Evolutionary conservation across 2,797 vertebrate genomes (phyloP), one percentile per base, ranked within the genome.

Genomic region (Anguilla marmorata): DNA sequence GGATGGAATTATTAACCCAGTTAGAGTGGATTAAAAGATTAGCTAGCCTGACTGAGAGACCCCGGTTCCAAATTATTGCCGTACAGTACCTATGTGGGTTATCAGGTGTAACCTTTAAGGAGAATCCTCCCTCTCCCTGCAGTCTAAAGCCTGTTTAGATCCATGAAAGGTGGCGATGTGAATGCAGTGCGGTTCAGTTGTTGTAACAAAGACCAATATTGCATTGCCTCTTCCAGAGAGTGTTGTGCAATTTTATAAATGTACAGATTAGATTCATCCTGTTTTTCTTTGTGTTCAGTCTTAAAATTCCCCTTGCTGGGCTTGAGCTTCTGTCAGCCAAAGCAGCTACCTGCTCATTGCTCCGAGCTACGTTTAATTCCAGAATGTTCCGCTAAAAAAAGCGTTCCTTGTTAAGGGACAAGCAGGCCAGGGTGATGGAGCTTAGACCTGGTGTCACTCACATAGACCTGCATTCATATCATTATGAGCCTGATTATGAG

Each of bases 401-500:
- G 21, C 2, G 21, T 11, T 82, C 50, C 19, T 45, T 9, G 79
- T 48, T 82, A 19, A 24, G 8, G 21, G 45, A 82, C 2, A 21
- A 1, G 21, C 41, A n/a, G 79, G 79, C 41, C 21, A 9, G 79
- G 16, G 41, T 2, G 6, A 9, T 48, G 8, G 45, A 50, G 79
- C 45, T 50, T 0, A 24, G 37, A 24, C 14, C 16, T 41, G 41
- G 7, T 24, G 76, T 48, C 48, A 41, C 30, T 74, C 69, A 12
- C 30, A 48, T 7, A 50, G 45, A 50, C 33, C 41, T 41, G 41
- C 45, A 50, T 33, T 76, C 14, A 37, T 11, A n/a, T 5, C 45
- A 82, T n/a, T 82, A 27, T 48, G 21, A 80, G 76, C 76, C 24
- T 82, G 45, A 82, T n/a, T 82, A 27, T 48, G 21, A 80, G 76